phyloP scores from a whole-genome alignment of 2,888 invertebrate genomes.

The Stegana nigrithorax region DNA sequence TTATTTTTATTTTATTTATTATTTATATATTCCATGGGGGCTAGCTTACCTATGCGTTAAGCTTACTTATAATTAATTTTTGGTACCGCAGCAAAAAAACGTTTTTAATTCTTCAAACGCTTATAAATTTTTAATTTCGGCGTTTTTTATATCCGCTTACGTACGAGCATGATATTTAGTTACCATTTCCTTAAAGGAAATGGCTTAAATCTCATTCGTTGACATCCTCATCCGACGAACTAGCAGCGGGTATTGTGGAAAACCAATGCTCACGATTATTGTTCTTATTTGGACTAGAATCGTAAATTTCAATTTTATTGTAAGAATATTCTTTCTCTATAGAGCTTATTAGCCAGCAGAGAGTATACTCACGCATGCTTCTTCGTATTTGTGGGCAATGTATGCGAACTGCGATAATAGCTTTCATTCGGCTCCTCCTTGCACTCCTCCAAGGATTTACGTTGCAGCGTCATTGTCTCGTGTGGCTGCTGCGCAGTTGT shows the following conservation, averaged over 20 bases:
- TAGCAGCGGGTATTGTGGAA: slow-evolving; percentile 74
- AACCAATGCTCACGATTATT: slow-evolving; percentile 73
- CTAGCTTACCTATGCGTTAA: background rate
- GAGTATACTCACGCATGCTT: slow-evolving; percentile 65
- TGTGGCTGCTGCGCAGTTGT: slow-evolving; percentile 71
- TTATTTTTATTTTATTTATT: background rate
- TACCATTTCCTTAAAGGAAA: slow-evolving; percentile 69
- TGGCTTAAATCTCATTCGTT: slow-evolving; percentile 70
- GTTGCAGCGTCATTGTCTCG: slow-evolving; percentile 78
- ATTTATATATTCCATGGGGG: background rate
- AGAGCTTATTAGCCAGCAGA: background rate
- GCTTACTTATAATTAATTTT: slow-evolving; percentile 3
- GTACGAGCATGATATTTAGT: no score
- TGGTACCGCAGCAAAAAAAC: slow-evolving; percentile 13
- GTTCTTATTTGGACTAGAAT: slow-evolving; percentile 68
- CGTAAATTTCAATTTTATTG: no score
- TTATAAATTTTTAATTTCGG: slow-evolving; percentile 26
- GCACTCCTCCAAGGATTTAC: slow-evolving; percentile 69
- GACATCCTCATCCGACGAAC: slow-evolving; percentile 69
- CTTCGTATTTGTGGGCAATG: slow-evolving; percentile 74
- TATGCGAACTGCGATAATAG: slow-evolving; percentile 75
- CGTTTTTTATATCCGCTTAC: slow-evolving; percentile 48
- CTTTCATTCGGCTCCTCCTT: slow-evolving; percentile 68
- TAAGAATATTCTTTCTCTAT: no score
- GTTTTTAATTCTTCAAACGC: slow-evolving; percentile 25